phyloP scores from a whole-genome alignment of 2,888 invertebrate genomes.

The Colletes collaris region DNA sequence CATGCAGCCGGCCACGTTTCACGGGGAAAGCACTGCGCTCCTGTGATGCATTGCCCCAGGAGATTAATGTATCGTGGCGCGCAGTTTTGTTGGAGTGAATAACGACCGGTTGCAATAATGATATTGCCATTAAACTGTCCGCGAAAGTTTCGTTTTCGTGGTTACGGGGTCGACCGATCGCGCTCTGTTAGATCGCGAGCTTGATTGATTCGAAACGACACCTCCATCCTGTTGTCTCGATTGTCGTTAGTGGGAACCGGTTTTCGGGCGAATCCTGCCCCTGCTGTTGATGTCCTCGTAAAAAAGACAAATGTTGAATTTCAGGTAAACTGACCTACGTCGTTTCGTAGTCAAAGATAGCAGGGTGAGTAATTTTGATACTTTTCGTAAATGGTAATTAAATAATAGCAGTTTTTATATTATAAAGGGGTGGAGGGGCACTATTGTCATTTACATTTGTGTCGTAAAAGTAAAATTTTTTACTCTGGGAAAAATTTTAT shows the following conservation, averaged over 20 bases:
- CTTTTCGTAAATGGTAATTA: too few relatives aligned
- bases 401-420: too few relatives aligned
- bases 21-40: slow-evolving; percentile 64
- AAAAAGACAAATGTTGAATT: too few relatives aligned
- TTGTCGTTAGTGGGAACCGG: not conserved
- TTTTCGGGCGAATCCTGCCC: not conserved
- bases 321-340: too few relatives aligned
- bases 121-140: slow-evolving; percentile 80
- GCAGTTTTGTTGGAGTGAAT: slow-evolving; percentile 79
- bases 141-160: slow-evolving; percentile 73
- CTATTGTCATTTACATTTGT: too few relatives aligned
- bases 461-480: too few relatives aligned
- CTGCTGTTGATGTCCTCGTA: too few relatives aligned
- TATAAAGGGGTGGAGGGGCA: too few relatives aligned
- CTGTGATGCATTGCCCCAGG: slow-evolving; percentile 78
- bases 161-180: slow-evolving; percentile 18
- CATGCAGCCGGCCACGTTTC: slow-evolving; percentile 1
- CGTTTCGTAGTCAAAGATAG: too few relatives aligned
- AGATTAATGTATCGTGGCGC: slow-evolving; percentile 79
- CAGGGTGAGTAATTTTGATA: too few relatives aligned
- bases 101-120: slow-evolving; percentile 78
- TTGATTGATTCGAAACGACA: slow-evolving; percentile 28
- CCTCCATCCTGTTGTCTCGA: not conserved
- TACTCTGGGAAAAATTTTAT: too few relatives aligned
- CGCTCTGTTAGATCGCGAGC: not conserved